Evolutionary conservation across 2,113 vertebrate genomes (phyloP).

Genomic region (Alexandromys fortis): DNA sequence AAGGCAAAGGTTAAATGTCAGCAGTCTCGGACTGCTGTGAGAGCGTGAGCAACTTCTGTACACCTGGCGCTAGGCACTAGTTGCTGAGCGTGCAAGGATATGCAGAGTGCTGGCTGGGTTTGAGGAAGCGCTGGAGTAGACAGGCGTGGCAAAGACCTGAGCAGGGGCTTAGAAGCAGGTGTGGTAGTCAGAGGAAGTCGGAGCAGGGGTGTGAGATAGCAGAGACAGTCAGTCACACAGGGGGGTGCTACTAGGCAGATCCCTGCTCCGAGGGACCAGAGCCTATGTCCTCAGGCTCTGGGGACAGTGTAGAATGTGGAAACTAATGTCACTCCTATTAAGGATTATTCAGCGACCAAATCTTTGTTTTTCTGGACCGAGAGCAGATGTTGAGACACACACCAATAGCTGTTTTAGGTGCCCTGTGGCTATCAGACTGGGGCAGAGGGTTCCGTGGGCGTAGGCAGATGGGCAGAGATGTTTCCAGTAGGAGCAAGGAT

Average conservation of each 20-base stretch:
- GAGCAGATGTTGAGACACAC: neutral
- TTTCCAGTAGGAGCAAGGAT: neutral
- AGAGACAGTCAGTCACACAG: no score
- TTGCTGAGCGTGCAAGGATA: neutral
- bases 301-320: neutral
- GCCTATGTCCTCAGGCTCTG: neutral
- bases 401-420: neutral
- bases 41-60: neutral
- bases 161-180: neutral
- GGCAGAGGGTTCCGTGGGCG: neutral
- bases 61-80: neutral
- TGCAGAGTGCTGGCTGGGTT: neutral
- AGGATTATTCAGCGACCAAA: neutral
- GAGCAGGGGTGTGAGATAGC: neutral
- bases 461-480: accelerated
- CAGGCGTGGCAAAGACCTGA: no score
- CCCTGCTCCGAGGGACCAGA: neutral
- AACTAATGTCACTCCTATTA: neutral
- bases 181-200: neutral
- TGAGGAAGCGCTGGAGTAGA: neutral
- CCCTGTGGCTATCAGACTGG: neutral
- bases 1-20: neutral
- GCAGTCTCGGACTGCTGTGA: neutral
- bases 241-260: neutral
- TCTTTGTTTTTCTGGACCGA: neutral